Evolutionary conservation across 2,888 invertebrate species (phyloP).

Genomic region (Uropetala carovei): DNA sequence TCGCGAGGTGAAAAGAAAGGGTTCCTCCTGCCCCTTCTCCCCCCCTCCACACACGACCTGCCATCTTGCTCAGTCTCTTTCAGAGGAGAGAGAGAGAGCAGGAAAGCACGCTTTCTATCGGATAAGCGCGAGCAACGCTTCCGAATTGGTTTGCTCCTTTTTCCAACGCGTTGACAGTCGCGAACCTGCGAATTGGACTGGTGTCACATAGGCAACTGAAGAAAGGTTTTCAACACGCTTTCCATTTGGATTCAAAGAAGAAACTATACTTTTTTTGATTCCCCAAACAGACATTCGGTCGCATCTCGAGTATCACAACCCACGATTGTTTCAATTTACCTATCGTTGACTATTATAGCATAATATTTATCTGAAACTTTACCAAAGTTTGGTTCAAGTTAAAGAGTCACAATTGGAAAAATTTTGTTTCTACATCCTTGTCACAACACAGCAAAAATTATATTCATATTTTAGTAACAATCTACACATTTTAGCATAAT

Average conservation of each 20-base stretch:
- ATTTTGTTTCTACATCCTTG: too few relatives aligned
- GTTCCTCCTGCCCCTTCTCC: neutral
- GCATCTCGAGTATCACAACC: too few relatives aligned
- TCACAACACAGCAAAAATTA: too few relatives aligned
- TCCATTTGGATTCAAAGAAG: neutral
- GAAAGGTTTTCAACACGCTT: neutral
- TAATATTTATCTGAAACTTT: too few relatives aligned
- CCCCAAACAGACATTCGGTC: too few relatives aligned
- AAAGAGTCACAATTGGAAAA: too few relatives aligned
- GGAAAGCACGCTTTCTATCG: conserved; percentile 12
- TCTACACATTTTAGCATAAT: too few relatives aligned
- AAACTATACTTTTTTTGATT: too few relatives aligned
- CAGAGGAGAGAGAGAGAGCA: neutral
- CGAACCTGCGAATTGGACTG: neutral
- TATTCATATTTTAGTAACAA: too few relatives aligned
- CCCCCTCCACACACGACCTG: neutral
- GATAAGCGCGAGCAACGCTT: neutral
- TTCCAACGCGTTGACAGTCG: neutral
- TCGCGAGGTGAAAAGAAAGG: conserved; percentile 6
- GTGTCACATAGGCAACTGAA: neutral
- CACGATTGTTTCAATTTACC: too few relatives aligned
- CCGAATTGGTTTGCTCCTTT: neutral
- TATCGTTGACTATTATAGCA: too few relatives aligned
- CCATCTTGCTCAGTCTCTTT: neutral
- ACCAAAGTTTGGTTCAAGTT: too few relatives aligned